A percentile compares a stretch with the other conserved stretches of the same genome.
Conservation (phyloP, 1,140 invertebrate genomes). For the Sarcophaga peregrina region DNA sequence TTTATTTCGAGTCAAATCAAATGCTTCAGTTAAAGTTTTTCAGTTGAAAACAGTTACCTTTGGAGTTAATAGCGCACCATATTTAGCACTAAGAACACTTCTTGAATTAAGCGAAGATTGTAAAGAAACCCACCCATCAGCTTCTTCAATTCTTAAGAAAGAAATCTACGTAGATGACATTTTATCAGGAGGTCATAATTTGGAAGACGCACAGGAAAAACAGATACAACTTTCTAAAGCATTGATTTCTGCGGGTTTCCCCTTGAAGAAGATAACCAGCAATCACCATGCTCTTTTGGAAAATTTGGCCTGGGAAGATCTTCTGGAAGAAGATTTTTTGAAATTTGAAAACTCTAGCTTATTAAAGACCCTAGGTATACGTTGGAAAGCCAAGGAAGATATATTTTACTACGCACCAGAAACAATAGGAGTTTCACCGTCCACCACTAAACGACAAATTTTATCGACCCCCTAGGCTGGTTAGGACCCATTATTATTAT, state of each 20-base stretch:
- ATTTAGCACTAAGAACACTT: conserved; percentile 23
- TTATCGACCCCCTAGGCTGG: not conserved
- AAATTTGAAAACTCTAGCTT: not conserved
- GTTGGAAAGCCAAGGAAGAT: not conserved
- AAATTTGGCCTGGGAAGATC: conserved; percentile 24
- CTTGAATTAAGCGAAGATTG: conserved; percentile 17
- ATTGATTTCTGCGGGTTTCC: not conserved
- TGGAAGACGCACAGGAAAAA: not conserved
- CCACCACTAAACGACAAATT: conserved; percentile 4
- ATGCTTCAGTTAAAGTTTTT: no score
- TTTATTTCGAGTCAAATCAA: no score
- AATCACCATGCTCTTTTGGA: not conserved
- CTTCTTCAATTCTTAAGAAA: not conserved
- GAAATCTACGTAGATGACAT: conserved; percentile 34
- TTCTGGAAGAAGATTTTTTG: conserved; percentile 27
- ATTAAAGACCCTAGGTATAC: not conserved
- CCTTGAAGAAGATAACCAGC: not conserved
- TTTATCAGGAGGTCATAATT: not conserved
- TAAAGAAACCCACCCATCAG: not conserved
- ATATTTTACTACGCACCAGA: not conserved
- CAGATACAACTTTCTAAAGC: not conserved
- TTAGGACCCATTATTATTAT: not conserved
- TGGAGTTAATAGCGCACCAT: conserved; percentile 30
- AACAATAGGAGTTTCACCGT: not conserved
- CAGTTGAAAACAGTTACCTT: conserved; percentile 24